These are phyloP conservation scores for Sipha maydis DNA, from an alignment of 2,888 invertebrate genomes.

Conservation along the genomic window DNA sequence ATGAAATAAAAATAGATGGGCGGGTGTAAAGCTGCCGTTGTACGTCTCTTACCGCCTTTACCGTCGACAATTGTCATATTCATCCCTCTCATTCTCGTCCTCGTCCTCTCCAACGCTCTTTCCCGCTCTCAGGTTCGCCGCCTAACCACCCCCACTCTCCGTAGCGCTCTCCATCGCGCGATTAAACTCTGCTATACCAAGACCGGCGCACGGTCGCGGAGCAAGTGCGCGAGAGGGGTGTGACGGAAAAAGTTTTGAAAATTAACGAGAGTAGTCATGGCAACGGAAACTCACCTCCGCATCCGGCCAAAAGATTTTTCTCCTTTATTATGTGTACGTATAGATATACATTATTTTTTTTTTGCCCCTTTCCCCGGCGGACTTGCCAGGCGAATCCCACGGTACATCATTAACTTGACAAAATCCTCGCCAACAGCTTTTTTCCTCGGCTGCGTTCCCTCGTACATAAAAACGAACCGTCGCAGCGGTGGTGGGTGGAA, in stretches of 20 bases:
- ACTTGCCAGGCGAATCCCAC: constrained; percentile 46
- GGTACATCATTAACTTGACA: constrained; percentile 62
- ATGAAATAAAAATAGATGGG: constrained; percentile 23
- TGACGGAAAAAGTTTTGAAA: constrained; percentile 44
- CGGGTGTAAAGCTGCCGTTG: constrained; percentile 45
- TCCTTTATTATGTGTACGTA: constrained; percentile 18
- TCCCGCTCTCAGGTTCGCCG: too few species aligned
- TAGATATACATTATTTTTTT: not conserved
- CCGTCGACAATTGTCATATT: constrained; percentile 51
- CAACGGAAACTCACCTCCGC: constrained; percentile 15
- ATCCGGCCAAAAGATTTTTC: constrained; percentile 34
- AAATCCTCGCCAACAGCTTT: constrained; percentile 59
- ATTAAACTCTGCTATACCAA: not conserved
- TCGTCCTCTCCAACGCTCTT: not conserved
- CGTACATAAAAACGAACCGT: constrained; percentile 31
- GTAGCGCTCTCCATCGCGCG: too few species aligned
- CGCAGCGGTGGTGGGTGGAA: not conserved
- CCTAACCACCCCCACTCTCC: too few species aligned
- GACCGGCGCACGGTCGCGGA: not conserved
- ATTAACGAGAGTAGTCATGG: constrained; percentile 61
- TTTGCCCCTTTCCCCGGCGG: constrained; percentile 34
- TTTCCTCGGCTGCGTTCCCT: constrained; percentile 27
- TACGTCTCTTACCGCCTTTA: constrained; percentile 24
- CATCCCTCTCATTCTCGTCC: not conserved
- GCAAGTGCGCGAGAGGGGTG: not conserved